phyloP scores from a whole-genome alignment of 2,888 invertebrate species.

The Papilio protenor region DNA sequence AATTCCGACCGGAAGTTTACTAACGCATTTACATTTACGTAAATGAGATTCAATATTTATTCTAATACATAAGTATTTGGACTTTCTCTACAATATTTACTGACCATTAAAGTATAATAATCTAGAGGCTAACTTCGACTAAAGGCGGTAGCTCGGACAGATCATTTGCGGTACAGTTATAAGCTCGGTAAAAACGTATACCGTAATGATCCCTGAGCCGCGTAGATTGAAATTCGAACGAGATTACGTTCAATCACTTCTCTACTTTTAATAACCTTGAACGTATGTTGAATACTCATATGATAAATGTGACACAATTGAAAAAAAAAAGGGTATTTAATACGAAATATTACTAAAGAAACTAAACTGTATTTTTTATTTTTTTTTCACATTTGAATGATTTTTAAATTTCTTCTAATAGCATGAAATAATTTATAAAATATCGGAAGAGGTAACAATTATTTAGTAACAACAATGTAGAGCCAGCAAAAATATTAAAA shows the following conservation, averaged over 20 bases:
- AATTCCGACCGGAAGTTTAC: slow-evolving; percentile 28
- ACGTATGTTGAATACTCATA: background rate
- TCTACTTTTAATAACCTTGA: slow-evolving; percentile 6
- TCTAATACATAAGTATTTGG: slow-evolving; percentile 24
- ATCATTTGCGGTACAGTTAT: slow-evolving; percentile 15
- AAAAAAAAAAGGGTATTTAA: background rate
- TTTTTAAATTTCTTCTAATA: background rate
- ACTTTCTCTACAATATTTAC: slow-evolving; percentile 30
- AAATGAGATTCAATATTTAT: background rate
- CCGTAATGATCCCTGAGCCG: background rate
- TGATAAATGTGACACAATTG: background rate
- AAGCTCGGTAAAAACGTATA: slow-evolving; percentile 10
- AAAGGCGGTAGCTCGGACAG: background rate
- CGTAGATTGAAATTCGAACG: slow-evolving; percentile 9
- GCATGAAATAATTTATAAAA: background rate
- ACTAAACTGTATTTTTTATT: background rate
- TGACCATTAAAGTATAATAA: slow-evolving; percentile 6
- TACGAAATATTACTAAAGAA: background rate
- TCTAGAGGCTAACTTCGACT: background rate
- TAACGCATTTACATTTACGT: slow-evolving; percentile 25
- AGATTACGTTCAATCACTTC: background rate
- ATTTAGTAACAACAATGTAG: background rate
- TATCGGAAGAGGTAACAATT: background rate
- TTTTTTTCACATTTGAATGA: background rate
- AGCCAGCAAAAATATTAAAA: background rate